phyloP scores from a whole-genome alignment of 2,113 vertebrate species.

The Sylvilagus bachmani region DNA sequence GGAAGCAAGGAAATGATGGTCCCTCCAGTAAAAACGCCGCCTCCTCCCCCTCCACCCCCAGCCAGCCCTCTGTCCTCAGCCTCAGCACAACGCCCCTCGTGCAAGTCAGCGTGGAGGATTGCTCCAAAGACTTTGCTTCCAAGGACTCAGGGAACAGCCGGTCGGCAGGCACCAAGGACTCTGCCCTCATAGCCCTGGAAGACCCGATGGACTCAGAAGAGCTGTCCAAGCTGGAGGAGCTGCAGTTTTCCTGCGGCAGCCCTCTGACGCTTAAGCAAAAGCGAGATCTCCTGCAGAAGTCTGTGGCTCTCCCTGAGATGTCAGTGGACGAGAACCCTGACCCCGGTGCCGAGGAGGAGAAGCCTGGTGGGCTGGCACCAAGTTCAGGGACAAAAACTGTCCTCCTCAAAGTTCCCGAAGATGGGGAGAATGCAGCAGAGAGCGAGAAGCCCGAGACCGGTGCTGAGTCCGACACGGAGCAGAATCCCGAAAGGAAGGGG shows the following conservation, averaged over 20 bases:
- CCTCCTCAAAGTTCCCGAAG: constrained; percentile 94
- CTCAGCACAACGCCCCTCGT: constrained; percentile 92
- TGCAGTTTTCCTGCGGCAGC: constrained; percentile 88
- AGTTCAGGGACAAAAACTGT: constrained; percentile 91
- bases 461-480: constrained; percentile 92
- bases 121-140: constrained; percentile 89
- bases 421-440: constrained; percentile 90
- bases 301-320: constrained; percentile 91
- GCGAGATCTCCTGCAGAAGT: constrained; percentile 95
- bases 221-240: constrained; percentile 77
- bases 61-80: constrained; percentile 87
- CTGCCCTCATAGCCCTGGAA: constrained; percentile 78
- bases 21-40: constrained; percentile 78
- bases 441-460: constrained; percentile 87
- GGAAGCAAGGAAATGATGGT: constrained; percentile 83
- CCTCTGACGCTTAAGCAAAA: constrained; percentile 96
- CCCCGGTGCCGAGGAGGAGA: constrained; percentile 85
- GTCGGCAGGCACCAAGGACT: constrained; percentile 77
- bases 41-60: constrained; percentile 86
- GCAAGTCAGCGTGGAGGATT: constrained; percentile 96
- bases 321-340: constrained; percentile 92
- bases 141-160: constrained; percentile 83
- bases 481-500: constrained; percentile 90
- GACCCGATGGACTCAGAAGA: constrained; percentile 80
- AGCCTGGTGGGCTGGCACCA: constrained; percentile 73